Conservation (phyloP, 2,797 vertebrate species). For the Myotis findleyi region DNA sequence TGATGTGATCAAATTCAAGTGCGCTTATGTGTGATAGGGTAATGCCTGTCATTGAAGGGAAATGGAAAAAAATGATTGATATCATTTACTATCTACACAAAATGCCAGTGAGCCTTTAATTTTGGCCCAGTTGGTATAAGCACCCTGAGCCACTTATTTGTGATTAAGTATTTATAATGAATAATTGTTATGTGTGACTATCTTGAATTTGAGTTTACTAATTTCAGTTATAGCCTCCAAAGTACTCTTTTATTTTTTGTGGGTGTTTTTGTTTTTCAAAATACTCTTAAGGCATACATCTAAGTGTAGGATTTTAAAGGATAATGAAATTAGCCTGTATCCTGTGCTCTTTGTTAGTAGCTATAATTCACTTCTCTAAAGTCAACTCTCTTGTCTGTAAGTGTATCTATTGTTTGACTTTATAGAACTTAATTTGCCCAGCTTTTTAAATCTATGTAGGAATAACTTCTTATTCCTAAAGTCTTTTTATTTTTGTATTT, state of each 20-base stretch:
- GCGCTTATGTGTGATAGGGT: neutral
- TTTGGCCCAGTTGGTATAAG: neutral
- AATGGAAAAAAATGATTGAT: neutral
- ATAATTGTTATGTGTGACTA: neutral
- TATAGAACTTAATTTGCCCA: neutral
- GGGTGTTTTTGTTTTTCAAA: neutral
- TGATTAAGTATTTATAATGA: neutral
- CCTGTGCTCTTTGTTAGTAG: neutral
- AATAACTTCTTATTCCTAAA: conserved; percentile 14
- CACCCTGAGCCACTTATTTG: neutral
- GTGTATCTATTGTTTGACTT: neutral
- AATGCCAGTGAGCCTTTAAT: neutral
- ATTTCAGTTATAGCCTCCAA: neutral
- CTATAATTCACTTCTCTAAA: neutral
- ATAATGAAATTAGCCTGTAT: neutral
- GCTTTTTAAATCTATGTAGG: neutral
- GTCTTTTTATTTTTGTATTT: conserved; percentile 6
- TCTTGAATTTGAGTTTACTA: neutral
- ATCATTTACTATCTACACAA: neutral
- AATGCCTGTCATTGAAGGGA: neutral
- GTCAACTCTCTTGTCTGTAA: neutral
- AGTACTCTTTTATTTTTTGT: neutral
- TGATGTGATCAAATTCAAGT: neutral
- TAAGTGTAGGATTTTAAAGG: neutral
- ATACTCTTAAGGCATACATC: neutral